Base-by-base conservation (phyloP, 2,888 invertebrate genomes). In the Hirtodrosophila duncani region DNA sequence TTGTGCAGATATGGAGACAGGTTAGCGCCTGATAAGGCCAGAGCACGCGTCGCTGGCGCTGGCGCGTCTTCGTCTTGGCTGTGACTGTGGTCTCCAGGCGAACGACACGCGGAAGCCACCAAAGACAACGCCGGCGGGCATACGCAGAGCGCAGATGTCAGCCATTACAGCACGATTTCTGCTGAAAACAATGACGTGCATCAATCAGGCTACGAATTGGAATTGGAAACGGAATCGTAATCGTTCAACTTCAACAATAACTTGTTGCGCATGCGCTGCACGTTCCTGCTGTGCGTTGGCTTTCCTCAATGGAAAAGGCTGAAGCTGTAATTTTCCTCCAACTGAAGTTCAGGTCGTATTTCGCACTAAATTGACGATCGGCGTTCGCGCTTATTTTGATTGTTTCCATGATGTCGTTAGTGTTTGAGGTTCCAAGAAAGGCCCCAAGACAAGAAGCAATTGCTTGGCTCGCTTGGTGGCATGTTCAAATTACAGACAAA, bases 1-100 rank as follows among this genome's bases (percentile, higher is more conserved):
- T 65, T 80, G 75, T 45, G 49, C 59, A 81, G 43, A 75, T 81
- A 81, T 79, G 72, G 82, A n/a, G n/a, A 79, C 80, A 81, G 63
- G 80, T 67, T 72, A 70, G 71, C 60, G 67, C 80, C 82, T 63
- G 82, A 72, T 72, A 79, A 81, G 72, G 72, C 37, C 52, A 45
- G 57, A 71, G 82, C 72, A 81, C 72, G 72, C 79, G 81, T 75
- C 57, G 56, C 43, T 38, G 36, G 39, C 39, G 62, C 0, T 8
- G n/a, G 16, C 11, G 11, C 13, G 13, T n/a, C n/a, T 33, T 33
- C n/a, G 27, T 34, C 16, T 20, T 17, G 27, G 51, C 44, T 38
- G 31, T 37, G 37, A 26, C 49, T 49, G 51, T 55, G 51, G 58
- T 46, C 42, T 69, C 57, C 57, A 56, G 55, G 72, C 67, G 66